phyloP scores from a whole-genome alignment of 2,797 vertebrate genomes.

The Alca torda region DNA sequence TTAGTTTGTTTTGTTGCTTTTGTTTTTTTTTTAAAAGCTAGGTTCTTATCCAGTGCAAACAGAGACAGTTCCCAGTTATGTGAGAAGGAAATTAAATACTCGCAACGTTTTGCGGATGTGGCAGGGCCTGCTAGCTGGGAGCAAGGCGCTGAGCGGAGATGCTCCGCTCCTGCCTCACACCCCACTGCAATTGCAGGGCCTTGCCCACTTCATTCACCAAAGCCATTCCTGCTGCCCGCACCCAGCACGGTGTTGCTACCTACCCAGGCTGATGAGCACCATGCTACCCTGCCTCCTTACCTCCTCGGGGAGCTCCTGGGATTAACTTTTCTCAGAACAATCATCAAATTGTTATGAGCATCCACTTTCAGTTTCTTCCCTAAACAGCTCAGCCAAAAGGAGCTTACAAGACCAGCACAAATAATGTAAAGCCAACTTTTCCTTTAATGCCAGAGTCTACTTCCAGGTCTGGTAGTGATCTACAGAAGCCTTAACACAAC shows the following conservation, averaged over 20 bases:
- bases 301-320: not conserved
- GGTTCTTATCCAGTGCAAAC: not conserved
- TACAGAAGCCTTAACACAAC: not conserved
- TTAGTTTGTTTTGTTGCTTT: slow-evolving; percentile 4
- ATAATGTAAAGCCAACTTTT: not conserved
- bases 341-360: not conserved
- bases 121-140: not conserved
- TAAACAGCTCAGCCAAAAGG: not conserved
- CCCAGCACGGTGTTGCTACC: not conserved
- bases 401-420: not conserved
- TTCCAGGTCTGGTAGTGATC: not conserved
- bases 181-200: accelerated
- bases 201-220: not conserved
- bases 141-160: not conserved
- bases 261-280: not conserved
- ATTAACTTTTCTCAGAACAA: not conserved
- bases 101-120: accelerated
- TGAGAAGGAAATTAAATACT: not conserved
- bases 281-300: not conserved
- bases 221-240: not conserved
- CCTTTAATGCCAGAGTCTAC: not conserved
- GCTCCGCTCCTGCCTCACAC: not conserved
- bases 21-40: not conserved
- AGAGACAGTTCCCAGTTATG: not conserved
- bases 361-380: not conserved